These are phyloP conservation scores for Centropristis striata DNA, from an alignment of 2,113 vertebrate species.

Conservation along the genomic window DNA sequence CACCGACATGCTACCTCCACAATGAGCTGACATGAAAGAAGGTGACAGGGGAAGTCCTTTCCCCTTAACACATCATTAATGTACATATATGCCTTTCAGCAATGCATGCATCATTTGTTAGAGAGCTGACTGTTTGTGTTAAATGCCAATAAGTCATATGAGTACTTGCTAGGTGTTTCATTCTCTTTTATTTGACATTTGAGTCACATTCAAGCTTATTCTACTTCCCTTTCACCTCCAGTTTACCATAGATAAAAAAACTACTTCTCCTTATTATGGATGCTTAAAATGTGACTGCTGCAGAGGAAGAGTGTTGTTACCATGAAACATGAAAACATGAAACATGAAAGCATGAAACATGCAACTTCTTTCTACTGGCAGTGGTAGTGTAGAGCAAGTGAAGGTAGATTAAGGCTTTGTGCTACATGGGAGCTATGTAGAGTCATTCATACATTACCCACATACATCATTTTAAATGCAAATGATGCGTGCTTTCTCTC, in stretches of 20 bases:
- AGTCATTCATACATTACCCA: too few species aligned
- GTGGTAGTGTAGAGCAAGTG: not conserved
- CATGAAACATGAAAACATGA: too few species aligned
- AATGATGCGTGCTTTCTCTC: too few species aligned
- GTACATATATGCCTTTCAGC: not conserved
- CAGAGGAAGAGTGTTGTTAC: not conserved
- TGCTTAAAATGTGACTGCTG: not conserved
- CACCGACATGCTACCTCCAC: not conserved
- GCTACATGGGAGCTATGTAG: too few species aligned
- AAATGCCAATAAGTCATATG: not conserved
- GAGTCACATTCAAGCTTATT: not conserved
- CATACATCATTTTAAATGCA: too few species aligned
- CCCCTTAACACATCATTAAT: not conserved
- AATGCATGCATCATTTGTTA: not conserved
- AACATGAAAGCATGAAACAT: too few species aligned
- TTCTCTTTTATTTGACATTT: slow-evolving; percentile 2
- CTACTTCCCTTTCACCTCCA: slow-evolving; percentile 60
- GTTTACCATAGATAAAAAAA: not conserved
- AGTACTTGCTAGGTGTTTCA: too few species aligned
- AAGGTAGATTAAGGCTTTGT: too few species aligned
- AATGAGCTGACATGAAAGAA: not conserved
- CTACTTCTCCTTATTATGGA: slow-evolving; percentile 44
- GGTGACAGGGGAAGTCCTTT: not conserved
- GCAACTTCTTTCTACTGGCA: not conserved
- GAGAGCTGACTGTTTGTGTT: not conserved